A percentile compares a stretch with the other conserved stretches of the same genome.
These are phyloP conservation scores for Nymphalis polychloros DNA, from an alignment of 2,888 invertebrate genomes.

Conservation along the genomic window DNA sequence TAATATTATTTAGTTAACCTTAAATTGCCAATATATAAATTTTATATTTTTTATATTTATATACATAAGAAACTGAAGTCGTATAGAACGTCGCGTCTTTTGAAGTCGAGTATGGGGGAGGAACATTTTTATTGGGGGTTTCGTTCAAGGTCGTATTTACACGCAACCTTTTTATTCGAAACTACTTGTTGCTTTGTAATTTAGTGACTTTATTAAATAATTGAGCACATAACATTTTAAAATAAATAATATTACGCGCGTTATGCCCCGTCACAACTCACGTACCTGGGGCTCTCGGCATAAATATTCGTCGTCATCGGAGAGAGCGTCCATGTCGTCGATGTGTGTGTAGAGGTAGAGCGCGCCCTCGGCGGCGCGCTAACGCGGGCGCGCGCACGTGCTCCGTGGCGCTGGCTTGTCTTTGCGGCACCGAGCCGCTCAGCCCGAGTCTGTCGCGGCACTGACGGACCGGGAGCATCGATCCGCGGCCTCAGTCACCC, in stretches of 20 bases:
- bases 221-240: slow-evolving; percentile 25
- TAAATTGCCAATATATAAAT: not conserved
- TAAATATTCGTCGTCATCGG: slow-evolving; percentile 77
- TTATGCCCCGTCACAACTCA: slow-evolving; percentile 32
- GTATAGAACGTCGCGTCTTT: slow-evolving; percentile 1
- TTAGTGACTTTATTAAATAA: slow-evolving; percentile 34
- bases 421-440: slow-evolving; percentile 73
- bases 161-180: slow-evolving; percentile 59
- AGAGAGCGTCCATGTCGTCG: slow-evolving; percentile 76
- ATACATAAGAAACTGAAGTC: slow-evolving; percentile 10
- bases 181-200: slow-evolving; percentile 69
- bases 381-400: slow-evolving; percentile 69
- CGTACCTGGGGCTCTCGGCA: slow-evolving; percentile 76
- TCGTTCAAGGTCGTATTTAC: slow-evolving; percentile 66
- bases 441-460: slow-evolving; percentile 76
- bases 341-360: slow-evolving; percentile 51
- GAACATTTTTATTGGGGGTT: slow-evolving; percentile 56
- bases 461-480: slow-evolving; percentile 61
- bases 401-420: slow-evolving; percentile 62
- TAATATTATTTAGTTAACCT: not conserved
- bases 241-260: slow-evolving; percentile 28
- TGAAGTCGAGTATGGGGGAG: slow-evolving; percentile 31
- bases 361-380: slow-evolving; percentile 69
- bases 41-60: not conserved
- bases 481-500: slow-evolving; percentile 60